A percentile compares a stretch with the other conserved stretches of the same genome.
Conservation (phyloP, 2,888 invertebrate genomes). For the Lampropteryx suffumata region DNA sequence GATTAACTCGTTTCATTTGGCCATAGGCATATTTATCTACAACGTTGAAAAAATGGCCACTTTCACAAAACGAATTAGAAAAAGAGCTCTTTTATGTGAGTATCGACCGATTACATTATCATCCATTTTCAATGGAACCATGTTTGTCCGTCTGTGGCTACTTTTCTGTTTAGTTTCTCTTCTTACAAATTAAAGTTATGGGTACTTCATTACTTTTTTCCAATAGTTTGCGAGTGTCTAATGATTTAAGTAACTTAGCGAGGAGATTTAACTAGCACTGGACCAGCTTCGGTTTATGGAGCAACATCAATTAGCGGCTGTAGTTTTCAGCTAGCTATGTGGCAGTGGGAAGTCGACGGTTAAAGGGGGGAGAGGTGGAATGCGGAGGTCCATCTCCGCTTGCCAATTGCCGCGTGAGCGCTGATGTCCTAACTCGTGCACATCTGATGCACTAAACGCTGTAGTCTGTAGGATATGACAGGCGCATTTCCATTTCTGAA, state of each 20-base stretch:
- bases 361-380: constrained; percentile 56
- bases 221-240: not conserved
- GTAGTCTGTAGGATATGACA: no score
- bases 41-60: no score
- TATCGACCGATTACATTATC: no score
- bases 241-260: not conserved
- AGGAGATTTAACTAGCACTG: no score
- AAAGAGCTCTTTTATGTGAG: no score
- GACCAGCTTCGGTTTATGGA: not conserved
- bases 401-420: constrained; percentile 42
- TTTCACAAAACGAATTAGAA: no score
- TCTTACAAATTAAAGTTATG: no score
- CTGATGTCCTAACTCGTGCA: constrained; percentile 30
- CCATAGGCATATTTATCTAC: no score
- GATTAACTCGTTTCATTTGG: no score
- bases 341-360: constrained; percentile 59
- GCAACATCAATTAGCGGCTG: constrained; percentile 23
- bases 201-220: not conserved
- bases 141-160: no score
- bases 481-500: constrained; percentile 16
- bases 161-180: no score
- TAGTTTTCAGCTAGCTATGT: constrained; percentile 10
- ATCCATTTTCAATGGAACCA: no score
- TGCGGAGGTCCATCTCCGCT: constrained; percentile 53
- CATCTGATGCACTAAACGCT: constrained; percentile 24